These are phyloP conservation scores for Channa maculata DNA, from an alignment of 2,113 vertebrate species.

Conservation along the genomic window DNA sequence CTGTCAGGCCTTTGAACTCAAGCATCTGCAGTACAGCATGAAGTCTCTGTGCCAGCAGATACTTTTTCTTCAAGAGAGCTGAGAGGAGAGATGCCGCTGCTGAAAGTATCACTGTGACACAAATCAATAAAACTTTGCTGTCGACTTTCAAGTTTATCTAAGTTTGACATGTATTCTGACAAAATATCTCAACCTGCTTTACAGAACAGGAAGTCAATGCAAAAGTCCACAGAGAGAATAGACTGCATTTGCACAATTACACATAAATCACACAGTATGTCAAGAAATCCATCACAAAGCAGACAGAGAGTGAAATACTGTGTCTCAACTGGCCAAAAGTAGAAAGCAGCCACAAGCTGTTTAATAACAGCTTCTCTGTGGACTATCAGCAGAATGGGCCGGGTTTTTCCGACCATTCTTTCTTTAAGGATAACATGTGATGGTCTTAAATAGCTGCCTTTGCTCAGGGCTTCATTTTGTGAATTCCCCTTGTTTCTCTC, in stretches of 20 bases:
- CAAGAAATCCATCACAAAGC: not conserved
- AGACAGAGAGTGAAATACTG: not conserved
- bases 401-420: no score
- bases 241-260: not conserved
- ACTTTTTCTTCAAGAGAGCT: slow-evolving; percentile 4
- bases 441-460: no score
- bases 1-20: slow-evolving; percentile 24
- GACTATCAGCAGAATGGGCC: not conserved
- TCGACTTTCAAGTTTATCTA: slow-evolving; percentile 41
- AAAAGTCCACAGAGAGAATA: slow-evolving; percentile 1
- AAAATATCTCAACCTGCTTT: slow-evolving; percentile 10
- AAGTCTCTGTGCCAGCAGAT: not conserved
- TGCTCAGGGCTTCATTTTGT: no score
- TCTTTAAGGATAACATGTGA: no score
- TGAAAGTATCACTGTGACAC: slow-evolving; percentile 6
- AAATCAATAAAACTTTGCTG: slow-evolving; percentile 35
- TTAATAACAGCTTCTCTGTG: not conserved
- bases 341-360: not conserved
- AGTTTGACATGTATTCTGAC: slow-evolving; percentile 24
- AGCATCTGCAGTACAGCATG: slow-evolving; percentile 10
- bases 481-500: no score
- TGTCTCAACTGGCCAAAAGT: not conserved
- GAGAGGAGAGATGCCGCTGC: not conserved
- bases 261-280: not conserved
- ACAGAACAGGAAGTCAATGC: slow-evolving; percentile 6